Evolutionary conservation across 2,888 invertebrate genomes (phyloP), one percentile per base, ranked within the genome.

Genomic region (Tipula lateralis): DNA sequence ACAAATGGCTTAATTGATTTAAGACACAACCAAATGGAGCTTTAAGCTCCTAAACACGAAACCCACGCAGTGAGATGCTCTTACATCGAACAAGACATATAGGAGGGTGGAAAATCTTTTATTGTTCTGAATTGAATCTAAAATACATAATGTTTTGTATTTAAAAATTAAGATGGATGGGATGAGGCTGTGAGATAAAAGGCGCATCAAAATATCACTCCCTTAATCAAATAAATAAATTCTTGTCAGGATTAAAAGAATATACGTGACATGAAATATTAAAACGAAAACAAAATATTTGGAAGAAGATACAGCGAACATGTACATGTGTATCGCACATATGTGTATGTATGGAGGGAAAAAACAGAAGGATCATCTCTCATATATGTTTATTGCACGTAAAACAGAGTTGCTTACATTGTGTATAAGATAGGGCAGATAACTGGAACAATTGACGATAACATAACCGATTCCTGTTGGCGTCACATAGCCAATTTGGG

Each of bases 161-260:
- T 66, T 66, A 66, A 66, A 66, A 66, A 66, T 66, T 66, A 66
- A 66, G 66, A 24, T 9, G 66, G 24, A 66, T 66, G 24, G 66
- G 66, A 66, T 24, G 66, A 66, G 66, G 66, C 24, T 24, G n/a
- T n/a, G 66, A 66, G 66, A 66, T 66, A 66, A 66, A 66, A 66
- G 66, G 66, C 66, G 66, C 66, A 66, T 66, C 66, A 66, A 24
- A 66, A 66, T 66, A 66, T 66, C 24, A 24, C 66, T 66, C 66
- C 66, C 66, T 24, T 66, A 66, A 66, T 66, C 66, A 66, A 66
- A 66, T 66, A 66, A 66, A 66, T 66, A 66, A 66, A 66, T 66
- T 66, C 66, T 66, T 66, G 66, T 66, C 66, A 66, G 66, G 66
- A 66, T 66, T 66, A 66, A 66, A 66, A 66, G 66, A 66, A 66